Conservation (phyloP, 2,113 vertebrate genomes). For the Ursus arctos region DNA sequence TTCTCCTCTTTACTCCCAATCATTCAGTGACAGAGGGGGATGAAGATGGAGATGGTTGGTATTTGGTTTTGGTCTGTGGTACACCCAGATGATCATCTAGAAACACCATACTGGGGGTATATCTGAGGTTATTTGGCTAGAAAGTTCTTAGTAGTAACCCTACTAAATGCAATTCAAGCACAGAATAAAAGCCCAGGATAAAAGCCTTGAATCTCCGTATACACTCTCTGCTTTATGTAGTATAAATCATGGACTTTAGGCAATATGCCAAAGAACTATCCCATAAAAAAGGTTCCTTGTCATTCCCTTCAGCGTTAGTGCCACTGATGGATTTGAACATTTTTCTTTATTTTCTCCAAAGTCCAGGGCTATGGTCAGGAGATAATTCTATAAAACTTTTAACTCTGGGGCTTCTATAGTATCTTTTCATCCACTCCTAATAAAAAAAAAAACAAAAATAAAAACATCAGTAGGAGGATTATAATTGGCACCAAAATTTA, state of each 20-base stretch:
- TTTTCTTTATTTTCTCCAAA: neutral
- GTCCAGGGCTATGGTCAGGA: neutral
- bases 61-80: neutral
- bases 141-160: neutral
- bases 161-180: neutral
- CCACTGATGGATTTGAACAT: neutral
- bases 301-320: neutral
- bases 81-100: neutral
- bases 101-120: neutral
- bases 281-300: neutral
- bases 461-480: neutral
- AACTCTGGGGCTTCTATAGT: neutral
- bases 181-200: neutral
- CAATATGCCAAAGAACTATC: neutral
- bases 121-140: neutral
- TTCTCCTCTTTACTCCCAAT: neutral
- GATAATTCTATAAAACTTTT: neutral
- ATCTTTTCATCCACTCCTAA: neutral
- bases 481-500: slow-evolving; percentile 52
- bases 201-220: neutral
- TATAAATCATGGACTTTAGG: neutral
- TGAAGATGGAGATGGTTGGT: neutral
- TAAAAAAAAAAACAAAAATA: neutral
- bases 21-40: neutral
- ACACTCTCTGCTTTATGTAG: neutral